Evolutionary conservation across 2,888 invertebrate species (phyloP).

Genomic region (Ametastegia equiseti): DNA sequence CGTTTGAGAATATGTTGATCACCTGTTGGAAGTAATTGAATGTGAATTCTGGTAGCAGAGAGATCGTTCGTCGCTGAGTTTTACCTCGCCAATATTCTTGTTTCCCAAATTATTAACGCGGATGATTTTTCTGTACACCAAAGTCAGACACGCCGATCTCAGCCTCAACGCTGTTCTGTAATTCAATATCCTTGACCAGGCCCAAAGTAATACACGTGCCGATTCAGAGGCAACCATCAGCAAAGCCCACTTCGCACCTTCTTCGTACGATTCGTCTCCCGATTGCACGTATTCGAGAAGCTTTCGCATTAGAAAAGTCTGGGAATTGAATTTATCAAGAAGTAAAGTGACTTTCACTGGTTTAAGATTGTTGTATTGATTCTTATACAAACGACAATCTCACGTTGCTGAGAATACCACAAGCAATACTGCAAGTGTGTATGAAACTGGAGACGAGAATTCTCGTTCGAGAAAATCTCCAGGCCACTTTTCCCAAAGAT

Average conservation of each 20-base stretch:
- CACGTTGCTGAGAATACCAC: slow-evolving; percentile 78
- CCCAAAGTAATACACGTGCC: slow-evolving; percentile 75
- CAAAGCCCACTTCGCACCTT: slow-evolving; percentile 76
- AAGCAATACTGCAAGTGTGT: slow-evolving; percentile 72
- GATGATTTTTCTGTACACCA: slow-evolving; percentile 72
- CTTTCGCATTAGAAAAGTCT: slow-evolving; percentile 76
- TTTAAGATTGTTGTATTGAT: not conserved
- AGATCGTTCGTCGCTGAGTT: slow-evolving; percentile 43
- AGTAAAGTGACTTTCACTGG: not conserved
- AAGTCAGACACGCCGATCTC: slow-evolving; percentile 70
- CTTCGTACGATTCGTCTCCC: slow-evolving; percentile 69
- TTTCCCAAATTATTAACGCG: slow-evolving; percentile 73
- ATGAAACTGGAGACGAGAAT: slow-evolving; percentile 74
- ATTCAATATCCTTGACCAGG: slow-evolving; percentile 77
- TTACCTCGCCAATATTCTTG: slow-evolving; percentile 75
- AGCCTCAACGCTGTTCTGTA: slow-evolving; percentile 74
- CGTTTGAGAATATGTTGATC: slow-evolving; percentile 79
- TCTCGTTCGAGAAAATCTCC: slow-evolving; percentile 77
- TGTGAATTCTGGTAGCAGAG: too few species aligned
- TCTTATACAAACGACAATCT: slow-evolving; percentile 62
- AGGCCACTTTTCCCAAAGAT: slow-evolving; percentile 75
- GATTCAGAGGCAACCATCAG: slow-evolving; percentile 76
- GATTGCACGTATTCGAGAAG: slow-evolving; percentile 74
- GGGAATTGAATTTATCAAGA: slow-evolving; percentile 45
- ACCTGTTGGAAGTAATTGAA: slow-evolving; percentile 70